Percentiles rank a stretch among this genome's conserved stretches.
phyloP scores from a whole-genome alignment of 2,113 vertebrate genomes.

The Rostratula benghalensis region DNA sequence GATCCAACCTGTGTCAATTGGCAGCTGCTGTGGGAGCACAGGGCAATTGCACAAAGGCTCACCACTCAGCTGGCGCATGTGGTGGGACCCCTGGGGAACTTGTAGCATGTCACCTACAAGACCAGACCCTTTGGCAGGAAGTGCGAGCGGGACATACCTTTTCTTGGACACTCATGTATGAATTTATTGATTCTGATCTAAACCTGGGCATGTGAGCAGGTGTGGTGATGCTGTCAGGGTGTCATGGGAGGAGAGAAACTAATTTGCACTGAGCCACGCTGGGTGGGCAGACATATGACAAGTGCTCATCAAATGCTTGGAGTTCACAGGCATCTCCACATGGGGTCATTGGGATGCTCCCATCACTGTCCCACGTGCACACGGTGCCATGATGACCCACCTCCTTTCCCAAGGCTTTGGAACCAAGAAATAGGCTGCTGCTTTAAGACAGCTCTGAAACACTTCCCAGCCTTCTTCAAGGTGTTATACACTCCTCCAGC shows the following conservation, averaged over 20 bases:
- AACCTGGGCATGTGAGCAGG: not conserved
- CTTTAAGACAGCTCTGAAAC: not conserved
- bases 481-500: not conserved
- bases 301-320: not conserved
- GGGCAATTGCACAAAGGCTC: not conserved
- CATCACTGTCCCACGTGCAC: not conserved
- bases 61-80: no score
- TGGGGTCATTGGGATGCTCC: not conserved
- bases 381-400: not conserved
- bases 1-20: not conserved
- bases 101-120: not conserved
- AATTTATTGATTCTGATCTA: not conserved
- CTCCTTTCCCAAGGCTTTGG: not conserved
- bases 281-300: fast-evolving
- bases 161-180: not conserved
- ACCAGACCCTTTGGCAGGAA: not conserved
- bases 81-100: not conserved
- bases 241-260: not conserved
- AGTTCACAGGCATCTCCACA: fast-evolving
- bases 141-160: fast-evolving
- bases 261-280: not conserved
- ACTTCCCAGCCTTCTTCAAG: not conserved
- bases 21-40: not conserved
- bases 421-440: not conserved
- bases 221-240: not conserved